A percentile compares a stretch with the other conserved stretches of the same genome.
These are phyloP conservation scores for Jaculus jaculus DNA, from an alignment of 2,113 vertebrate species.

Conservation along the genomic window DNA sequence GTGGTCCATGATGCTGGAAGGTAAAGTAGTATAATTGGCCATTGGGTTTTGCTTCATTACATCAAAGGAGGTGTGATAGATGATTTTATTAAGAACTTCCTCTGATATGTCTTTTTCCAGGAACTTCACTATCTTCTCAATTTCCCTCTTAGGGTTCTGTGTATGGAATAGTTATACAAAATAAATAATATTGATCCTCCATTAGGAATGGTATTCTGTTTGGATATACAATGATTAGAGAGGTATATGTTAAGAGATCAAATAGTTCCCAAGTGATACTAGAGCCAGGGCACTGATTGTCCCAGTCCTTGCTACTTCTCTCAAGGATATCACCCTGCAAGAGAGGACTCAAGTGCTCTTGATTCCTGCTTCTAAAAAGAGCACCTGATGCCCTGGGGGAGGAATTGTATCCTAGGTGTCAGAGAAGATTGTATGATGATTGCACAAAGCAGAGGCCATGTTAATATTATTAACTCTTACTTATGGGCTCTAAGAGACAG, in stretches of 20 bases:
- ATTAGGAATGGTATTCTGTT: background rate
- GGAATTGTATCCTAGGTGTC: background rate
- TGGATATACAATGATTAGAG: background rate
- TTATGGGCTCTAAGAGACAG: background rate
- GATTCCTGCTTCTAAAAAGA: background rate
- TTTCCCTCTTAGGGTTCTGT: conserved; percentile 83
- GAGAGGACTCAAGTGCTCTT: background rate
- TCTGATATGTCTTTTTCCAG: conserved; percentile 82
- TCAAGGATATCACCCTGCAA: background rate
- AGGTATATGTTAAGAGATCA: background rate
- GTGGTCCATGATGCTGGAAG: conserved; percentile 67
- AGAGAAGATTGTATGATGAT: background rate
- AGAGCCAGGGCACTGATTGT: background rate
- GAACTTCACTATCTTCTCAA: conserved; percentile 85
- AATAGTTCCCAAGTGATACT: background rate
- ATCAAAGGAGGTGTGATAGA: conserved; percentile 83
- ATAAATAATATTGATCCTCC: background rate
- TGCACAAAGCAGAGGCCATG: background rate
- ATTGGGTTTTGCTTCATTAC: conserved; percentile 88
- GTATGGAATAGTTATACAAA: background rate
- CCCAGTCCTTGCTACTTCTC: background rate
- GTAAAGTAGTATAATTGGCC: conserved; percentile 82
- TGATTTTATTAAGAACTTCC: conserved; percentile 79
- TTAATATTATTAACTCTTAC: background rate
- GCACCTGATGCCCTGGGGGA: background rate